These are phyloP conservation scores for Pelochelys cantorii DNA, from an alignment of 2,797 vertebrate species.

Conservation along the genomic window DNA sequence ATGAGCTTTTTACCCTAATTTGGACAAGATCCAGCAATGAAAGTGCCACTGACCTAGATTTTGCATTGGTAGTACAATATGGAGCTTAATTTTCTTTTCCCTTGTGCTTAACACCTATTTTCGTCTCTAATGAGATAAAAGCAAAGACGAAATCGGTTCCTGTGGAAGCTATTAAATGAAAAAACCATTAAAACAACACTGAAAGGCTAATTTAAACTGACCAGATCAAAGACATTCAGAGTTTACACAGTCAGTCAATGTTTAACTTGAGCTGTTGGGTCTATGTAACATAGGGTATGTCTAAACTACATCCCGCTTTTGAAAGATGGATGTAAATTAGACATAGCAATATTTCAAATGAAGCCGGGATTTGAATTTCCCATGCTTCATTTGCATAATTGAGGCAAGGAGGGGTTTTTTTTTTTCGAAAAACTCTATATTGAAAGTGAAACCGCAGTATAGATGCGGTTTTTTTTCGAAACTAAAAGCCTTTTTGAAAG, in stretches of 20 bases:
- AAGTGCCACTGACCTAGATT: conserved; percentile 50
- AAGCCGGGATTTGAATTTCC: no score
- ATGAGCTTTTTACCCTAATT: conserved; percentile 18
- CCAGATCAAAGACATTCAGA: neutral
- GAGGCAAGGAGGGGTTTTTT: no score
- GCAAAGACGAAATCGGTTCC: neutral
- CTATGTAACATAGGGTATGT: neutral
- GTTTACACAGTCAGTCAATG: neutral
- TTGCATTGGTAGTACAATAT: conserved; percentile 35
- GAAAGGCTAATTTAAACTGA: neutral
- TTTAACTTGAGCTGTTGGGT: neutral
- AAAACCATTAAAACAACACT: neutral
- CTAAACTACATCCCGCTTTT: no score
- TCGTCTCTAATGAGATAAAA: neutral
- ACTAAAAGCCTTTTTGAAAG: no score
- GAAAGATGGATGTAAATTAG: no score
- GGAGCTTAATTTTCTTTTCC: neutral
- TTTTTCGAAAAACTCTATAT: no score
- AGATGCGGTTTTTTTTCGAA: no score
- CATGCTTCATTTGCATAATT: no score
- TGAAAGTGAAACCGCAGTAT: no score
- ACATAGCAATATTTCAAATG: no score
- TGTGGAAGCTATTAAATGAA: neutral
- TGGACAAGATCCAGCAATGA: conserved; percentile 47
- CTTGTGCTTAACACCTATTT: neutral